Base-by-base conservation (phyloP, 1,140 invertebrate species). In the Steinernema feltiae region DNA sequence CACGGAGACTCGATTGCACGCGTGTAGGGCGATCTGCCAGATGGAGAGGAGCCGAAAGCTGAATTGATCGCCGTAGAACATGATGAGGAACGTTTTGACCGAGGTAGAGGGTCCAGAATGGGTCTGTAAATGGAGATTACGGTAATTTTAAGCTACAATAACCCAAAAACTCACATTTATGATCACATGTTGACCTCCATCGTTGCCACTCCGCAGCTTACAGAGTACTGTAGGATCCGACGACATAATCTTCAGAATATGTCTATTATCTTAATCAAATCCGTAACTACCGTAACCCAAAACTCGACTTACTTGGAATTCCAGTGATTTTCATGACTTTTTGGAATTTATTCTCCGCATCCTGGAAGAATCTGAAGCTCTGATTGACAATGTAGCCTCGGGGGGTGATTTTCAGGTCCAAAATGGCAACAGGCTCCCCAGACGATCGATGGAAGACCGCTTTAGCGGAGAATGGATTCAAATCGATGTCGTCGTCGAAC, bases 201-300 rank as follows among this genome's bases (percentile, higher is more conserved):
- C 41, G 21, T 76, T 48, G 32, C 30, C 32, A 72, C 41, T 71
- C 29, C 78, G n/a, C 30, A 82, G 18, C 21, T 46, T 71, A 32
- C 70, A 79, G 24, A 82, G 53, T n/a, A 82, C 80, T 21, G 76
- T 73, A 35, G 80, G 80, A 74, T 83, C 78, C 3, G 80, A 75
- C 24, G 32, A 35, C 21, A 82, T 63, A 29, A 81, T 12, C 18
- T 72, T 35, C 31, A 31, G 17, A 24, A 84, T 69, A 17, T 72
- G 31, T 35, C 76, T 32, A 48, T 79, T 79, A 12, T 70, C 78
- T 82, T 30, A 63, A 78, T 0, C n/a, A 30, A 74, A 12, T 63
- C 24, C 15, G 2, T 27, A 63, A 21, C 53, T 12, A 7, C 24
- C 3, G 7, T 21, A 63, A 15, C 15, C 24, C 24, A 63, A 63